A percentile compares a stretch with the other conserved stretches of the same genome.
These are phyloP conservation scores for Biston betularia DNA, from an alignment of 2,888 invertebrate species.

Conservation along the genomic window DNA sequence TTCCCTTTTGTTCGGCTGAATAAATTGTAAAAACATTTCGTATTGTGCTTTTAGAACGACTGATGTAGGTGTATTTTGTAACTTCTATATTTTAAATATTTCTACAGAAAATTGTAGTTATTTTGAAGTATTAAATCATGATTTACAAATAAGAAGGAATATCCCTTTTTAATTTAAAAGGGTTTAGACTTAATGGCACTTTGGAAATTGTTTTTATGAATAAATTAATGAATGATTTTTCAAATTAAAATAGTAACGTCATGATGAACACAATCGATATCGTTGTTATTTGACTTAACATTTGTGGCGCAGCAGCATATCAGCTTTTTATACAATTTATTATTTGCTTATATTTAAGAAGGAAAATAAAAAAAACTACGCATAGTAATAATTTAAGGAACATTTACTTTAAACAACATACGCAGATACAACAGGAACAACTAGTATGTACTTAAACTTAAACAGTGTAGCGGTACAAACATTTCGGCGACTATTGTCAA, in stretches of 20 bases:
- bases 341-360: not conserved
- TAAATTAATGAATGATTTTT: too few species aligned
- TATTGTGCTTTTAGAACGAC: slow-evolving; percentile 15
- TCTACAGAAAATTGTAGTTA: not conserved
- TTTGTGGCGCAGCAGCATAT: too few species aligned
- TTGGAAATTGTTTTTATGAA: too few species aligned
- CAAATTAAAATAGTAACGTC: too few species aligned
- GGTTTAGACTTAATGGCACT: too few species aligned
- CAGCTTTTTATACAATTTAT: too few species aligned
- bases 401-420: not conserved
- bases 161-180: too few species aligned
- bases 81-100: not conserved
- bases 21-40: slow-evolving; percentile 33
- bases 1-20: slow-evolving; percentile 29
- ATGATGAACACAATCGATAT: too few species aligned
- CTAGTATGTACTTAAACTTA: not conserved
- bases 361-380: not conserved
- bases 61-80: slow-evolving; percentile 6
- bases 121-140: not conserved
- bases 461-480: too few species aligned
- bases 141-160: too few species aligned
- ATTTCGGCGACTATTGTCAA: not conserved
- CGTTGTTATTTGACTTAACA: too few species aligned
- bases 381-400: not conserved
- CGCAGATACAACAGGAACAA: not conserved